Percentiles rank a stretch among this genome's conserved stretches.
These are phyloP conservation scores for Eudemis profundana DNA, from an alignment of 2,888 invertebrate species.

Conservation along the genomic window DNA sequence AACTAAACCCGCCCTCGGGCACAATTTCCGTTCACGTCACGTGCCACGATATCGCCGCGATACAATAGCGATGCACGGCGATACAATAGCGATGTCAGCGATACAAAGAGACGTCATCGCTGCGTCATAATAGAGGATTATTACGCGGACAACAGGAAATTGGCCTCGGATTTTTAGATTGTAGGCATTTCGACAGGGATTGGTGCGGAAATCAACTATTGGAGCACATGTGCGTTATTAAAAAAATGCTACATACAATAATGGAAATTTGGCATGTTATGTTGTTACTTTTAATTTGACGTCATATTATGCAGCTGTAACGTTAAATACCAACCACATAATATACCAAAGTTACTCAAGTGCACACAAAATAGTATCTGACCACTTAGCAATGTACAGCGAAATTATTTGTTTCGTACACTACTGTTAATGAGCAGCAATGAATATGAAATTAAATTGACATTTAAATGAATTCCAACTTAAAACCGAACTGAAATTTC, in stretches of 20 bases:
- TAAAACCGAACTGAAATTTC: no score
- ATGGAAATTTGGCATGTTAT: neutral
- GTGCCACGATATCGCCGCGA: constrained; percentile 54
- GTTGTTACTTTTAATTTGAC: no score
- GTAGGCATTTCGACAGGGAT: constrained; percentile 20
- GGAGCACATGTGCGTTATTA: neutral
- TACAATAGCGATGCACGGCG: constrained; percentile 57
- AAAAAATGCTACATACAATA: neutral
- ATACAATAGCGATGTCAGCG: constrained; percentile 62
- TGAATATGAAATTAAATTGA: no score
- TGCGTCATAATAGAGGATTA: constrained; percentile 75
- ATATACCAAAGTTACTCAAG: no score
- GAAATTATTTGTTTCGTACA: no score
- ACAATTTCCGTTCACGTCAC: constrained; percentile 79
- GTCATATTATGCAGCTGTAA: no score
- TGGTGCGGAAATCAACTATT: constrained; percentile 2
- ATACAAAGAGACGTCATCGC: constrained; percentile 68
- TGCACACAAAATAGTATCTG: no score
- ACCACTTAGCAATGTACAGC: no score
- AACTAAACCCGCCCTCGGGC: constrained; percentile 49
- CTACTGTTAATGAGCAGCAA: no score
- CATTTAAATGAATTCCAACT: no score
- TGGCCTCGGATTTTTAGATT: constrained; percentile 59
- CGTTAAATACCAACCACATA: no score
- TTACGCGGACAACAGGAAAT: constrained; percentile 76